A percentile compares a stretch with the other conserved stretches of the same genome.
Conservation (phyloP, 2,113 vertebrate species). For the Condylura cristata region DNA sequence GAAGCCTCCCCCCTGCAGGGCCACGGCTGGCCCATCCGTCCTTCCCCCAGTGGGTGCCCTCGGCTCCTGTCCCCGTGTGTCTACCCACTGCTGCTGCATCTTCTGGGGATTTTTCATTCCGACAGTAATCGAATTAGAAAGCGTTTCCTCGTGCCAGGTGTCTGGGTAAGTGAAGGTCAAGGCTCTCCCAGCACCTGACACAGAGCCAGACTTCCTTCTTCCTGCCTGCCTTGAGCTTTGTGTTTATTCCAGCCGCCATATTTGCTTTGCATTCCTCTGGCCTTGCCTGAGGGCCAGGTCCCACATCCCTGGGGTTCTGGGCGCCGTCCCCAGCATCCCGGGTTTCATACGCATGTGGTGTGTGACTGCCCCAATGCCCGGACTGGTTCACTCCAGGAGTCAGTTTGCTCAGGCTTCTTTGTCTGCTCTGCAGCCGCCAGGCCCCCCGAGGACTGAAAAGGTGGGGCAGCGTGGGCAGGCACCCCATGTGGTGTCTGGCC, state of each 20-base stretch:
- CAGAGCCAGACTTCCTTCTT: not conserved
- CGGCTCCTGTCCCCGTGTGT: not conserved
- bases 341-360: accelerated
- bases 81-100: not conserved
- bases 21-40: not conserved
- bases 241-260: not conserved
- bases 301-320: not conserved
- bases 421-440: not conserved
- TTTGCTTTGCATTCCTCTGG: not conserved
- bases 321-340: not conserved
- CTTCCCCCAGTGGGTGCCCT: not conserved
- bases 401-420: not conserved
- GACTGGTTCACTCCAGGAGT: not conserved
- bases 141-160: not conserved
- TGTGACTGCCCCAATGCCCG: not conserved
- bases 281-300: not conserved
- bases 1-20: not conserved
- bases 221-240: not conserved
- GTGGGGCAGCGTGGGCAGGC: not conserved
- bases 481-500: not conserved
- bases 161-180: not conserved
- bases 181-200: not conserved
- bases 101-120: not conserved
- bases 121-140: not conserved
- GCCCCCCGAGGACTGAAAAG: not conserved